Conservation (phyloP, 2,888 invertebrate species). For the Pherbina coryleti region DNA sequence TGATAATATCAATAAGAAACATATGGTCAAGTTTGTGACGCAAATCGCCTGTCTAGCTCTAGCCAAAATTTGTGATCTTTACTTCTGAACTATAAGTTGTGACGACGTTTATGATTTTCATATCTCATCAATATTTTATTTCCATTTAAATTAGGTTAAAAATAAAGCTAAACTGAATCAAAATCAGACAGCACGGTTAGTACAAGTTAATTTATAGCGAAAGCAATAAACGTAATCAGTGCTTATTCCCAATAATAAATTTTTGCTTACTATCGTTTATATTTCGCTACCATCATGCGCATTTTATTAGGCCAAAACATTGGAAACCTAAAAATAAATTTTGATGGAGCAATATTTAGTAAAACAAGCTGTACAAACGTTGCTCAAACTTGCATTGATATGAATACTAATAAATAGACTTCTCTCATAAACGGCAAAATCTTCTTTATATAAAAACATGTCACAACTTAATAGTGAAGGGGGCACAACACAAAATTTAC, state of each 20-base stretch:
- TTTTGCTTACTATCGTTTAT: not conserved
- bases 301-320: not conserved
- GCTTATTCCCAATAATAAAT: not conserved
- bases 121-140: too few relatives aligned
- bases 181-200: not conserved
- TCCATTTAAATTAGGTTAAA: too few relatives aligned
- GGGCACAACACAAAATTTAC: too few relatives aligned
- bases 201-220: not conserved
- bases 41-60: too few relatives aligned
- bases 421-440: not conserved
- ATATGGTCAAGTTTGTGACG: too few relatives aligned
- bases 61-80: too few relatives aligned
- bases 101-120: too few relatives aligned
- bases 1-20: too few relatives aligned
- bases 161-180: not conserved
- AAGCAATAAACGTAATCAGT: slow-evolving; percentile 14
- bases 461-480: too few relatives aligned
- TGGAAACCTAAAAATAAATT: not conserved
- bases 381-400: not conserved
- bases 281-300: not conserved
- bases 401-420: not conserved
- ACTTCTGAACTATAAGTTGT: too few relatives aligned
- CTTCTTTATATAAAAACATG: too few relatives aligned
- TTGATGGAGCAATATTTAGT: not conserved
- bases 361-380: not conserved